phyloP scores from a whole-genome alignment of 2,797 vertebrate species.

The Sebastes kiyomatsui region DNA sequence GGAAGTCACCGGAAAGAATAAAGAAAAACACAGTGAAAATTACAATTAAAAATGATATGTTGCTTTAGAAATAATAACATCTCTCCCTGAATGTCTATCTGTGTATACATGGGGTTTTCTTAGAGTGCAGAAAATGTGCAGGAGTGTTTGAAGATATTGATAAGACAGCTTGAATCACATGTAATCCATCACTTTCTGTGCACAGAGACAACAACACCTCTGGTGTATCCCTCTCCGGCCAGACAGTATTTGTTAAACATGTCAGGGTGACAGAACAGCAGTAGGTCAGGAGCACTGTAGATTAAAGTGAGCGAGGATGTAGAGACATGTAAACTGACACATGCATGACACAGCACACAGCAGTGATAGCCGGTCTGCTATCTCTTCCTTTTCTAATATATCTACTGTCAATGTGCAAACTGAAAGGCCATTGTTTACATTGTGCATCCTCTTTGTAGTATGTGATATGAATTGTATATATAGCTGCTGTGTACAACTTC shows the following conservation, averaged over 20 bases:
- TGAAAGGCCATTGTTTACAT: constrained; percentile 47
- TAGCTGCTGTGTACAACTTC: background rate
- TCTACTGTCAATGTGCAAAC: constrained; percentile 33
- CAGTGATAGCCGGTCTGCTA: constrained; percentile 48
- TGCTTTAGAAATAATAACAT: constrained; percentile 5
- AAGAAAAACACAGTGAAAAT: background rate
- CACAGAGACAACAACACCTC: constrained; percentile 70
- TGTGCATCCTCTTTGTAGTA: constrained; percentile 23
- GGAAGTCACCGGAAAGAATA: constrained; percentile 24
- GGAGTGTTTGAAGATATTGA: constrained; percentile 50
- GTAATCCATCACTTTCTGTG: constrained; percentile 65
- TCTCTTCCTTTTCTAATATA: constrained; percentile 60
- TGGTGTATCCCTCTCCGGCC: constrained; percentile 58
- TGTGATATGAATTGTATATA: background rate
- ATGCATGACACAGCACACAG: constrained; percentile 49
- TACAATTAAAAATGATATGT: background rate
- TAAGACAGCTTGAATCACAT: constrained; percentile 55
- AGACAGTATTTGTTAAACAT: constrained; percentile 97
- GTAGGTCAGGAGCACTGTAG: constrained; percentile 87
- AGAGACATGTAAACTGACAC: constrained; percentile 74
- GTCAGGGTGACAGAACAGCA: constrained; percentile 92
- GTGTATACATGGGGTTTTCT: background rate
- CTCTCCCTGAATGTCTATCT: background rate
- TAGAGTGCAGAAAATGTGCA: constrained; percentile 21
- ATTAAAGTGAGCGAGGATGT: constrained; percentile 78